A percentile compares a stretch with the other conserved stretches of the same genome.
These are phyloP conservation scores for Chelonus formosanus DNA, from an alignment of 2,888 invertebrate species.

Conservation along the genomic window DNA sequence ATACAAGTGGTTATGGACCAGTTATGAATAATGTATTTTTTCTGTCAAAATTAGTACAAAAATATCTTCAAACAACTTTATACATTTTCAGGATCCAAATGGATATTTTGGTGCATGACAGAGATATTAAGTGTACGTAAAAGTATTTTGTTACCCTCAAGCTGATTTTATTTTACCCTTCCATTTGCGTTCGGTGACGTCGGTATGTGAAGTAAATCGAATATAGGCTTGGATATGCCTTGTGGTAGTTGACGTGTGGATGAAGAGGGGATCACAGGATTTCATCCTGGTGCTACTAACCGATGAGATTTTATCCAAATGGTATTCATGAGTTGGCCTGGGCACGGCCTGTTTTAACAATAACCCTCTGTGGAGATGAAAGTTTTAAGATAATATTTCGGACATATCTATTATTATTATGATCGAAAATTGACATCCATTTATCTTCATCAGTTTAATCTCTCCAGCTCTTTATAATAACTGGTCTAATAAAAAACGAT, in stretches of 20 bases:
- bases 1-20: too few species aligned
- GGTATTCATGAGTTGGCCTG: conserved; percentile 54
- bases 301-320: conserved; percentile 60
- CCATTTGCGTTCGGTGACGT: conserved; percentile 35
- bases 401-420: conserved; percentile 50
- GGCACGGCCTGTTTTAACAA: conserved; percentile 33
- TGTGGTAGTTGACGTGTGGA: conserved; percentile 40
- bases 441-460: conserved; percentile 25
- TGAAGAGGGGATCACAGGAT: conserved; percentile 34
- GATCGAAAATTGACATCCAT: conserved; percentile 40
- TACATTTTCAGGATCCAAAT: conserved; percentile 30
- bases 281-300: conserved; percentile 42
- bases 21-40: too few species aligned
- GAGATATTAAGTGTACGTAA: conserved; percentile 19
- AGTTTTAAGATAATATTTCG: conserved; percentile 42
- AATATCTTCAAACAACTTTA: conserved; percentile 49
- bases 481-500: too few species aligned
- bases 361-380: conserved; percentile 39
- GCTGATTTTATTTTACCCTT: conserved; percentile 40
- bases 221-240: conserved; percentile 41
- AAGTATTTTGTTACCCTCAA: conserved; percentile 24
- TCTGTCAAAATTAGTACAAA: conserved; percentile 46
- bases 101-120: not conserved
- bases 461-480: too few species aligned
- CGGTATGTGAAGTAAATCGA: conserved; percentile 13